Evolutionary conservation across 2,888 invertebrate species (phyloP), one percentile per base, ranked within the genome.

Genomic region (Habrosyne pyritoides): DNA sequence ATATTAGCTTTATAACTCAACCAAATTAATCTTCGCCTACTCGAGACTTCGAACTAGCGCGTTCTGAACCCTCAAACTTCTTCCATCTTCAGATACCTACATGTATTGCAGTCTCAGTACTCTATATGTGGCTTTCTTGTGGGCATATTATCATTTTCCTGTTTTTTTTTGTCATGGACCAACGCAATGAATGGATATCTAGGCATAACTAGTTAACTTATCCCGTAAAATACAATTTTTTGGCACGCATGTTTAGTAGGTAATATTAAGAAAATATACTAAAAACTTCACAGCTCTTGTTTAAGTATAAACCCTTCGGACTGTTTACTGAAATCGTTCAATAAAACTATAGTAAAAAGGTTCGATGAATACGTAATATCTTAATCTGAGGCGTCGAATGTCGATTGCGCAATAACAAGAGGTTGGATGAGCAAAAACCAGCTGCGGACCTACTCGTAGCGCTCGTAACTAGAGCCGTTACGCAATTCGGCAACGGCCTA

Each of bases 381-480:
- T 86, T 89, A 89, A 89, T 88, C 86, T 83, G 85, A 84, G 77
- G 81, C 84, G 81, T 84, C 79, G 79, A 83, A 87, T 84, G 89
- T 87, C 85, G 84, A 89, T 88, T 83, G 83, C 84, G 84, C 86
- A 88, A 90, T 90, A 89, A 90, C 84, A 85, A 83, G 87, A 89
- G 87, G 86, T 86, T 84, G 79, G 85, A 89, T 83, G 89, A 86
- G 88, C 89, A 89, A 89, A 90, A 91, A 89, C 81, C 91, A 91
- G 87, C 89, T 91, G 91, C 70, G 85, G 84, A 83, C 77, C 84
- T 79, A 76, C 82, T 86, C 84, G 85, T 83, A 83, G 81, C 79
- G 89, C 85, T 89, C 89, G 91, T 91, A 90, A 91, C 89, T 85
- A 86, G 85, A 87, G 81, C 84, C 83, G 86, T 91, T 91, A 89